Conservation (phyloP, 2,888 invertebrate species). For the Stegana nigrithorax region DNA sequence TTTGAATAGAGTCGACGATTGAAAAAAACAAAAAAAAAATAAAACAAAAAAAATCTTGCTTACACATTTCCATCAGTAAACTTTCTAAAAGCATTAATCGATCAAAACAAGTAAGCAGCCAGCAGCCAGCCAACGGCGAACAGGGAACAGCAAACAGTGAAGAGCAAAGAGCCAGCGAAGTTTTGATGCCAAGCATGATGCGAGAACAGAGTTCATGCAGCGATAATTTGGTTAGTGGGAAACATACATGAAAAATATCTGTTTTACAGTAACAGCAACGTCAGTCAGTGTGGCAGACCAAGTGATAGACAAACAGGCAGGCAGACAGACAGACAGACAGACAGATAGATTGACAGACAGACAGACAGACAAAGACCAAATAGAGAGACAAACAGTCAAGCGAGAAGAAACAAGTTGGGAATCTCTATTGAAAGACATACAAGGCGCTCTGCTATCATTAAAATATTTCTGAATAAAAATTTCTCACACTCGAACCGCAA, state of each 20-base stretch:
- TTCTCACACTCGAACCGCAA: conserved; percentile 52
- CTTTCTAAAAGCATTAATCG: conserved; percentile 12
- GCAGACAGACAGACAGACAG: not conserved
- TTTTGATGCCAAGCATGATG: not conserved
- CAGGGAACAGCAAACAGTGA: too few species aligned
- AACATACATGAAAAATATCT: not conserved
- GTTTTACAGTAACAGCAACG: too few species aligned
- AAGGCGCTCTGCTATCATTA: conserved; percentile 48
- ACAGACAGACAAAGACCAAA: not conserved
- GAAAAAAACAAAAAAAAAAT: too few species aligned
- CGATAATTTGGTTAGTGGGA: conserved; percentile 12
- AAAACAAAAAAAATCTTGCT: not conserved
- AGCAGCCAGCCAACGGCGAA: too few species aligned
- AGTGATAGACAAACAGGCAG: not conserved
- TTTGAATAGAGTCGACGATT: too few species aligned
- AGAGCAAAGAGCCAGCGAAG: not conserved
- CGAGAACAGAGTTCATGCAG: not conserved
- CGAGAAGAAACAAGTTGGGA: conserved; percentile 49
- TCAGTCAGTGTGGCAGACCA: not conserved
- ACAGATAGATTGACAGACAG: too few species aligned
- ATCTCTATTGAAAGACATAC: conserved; percentile 37
- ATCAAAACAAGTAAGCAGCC: not conserved
- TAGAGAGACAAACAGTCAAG: not conserved
- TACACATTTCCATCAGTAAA: not conserved
- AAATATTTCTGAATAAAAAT: conserved; percentile 57